Evolutionary conservation across 2,113 vertebrate species (phyloP), one percentile per base, ranked within the genome.

Genomic region (Clarias magur): DNA sequence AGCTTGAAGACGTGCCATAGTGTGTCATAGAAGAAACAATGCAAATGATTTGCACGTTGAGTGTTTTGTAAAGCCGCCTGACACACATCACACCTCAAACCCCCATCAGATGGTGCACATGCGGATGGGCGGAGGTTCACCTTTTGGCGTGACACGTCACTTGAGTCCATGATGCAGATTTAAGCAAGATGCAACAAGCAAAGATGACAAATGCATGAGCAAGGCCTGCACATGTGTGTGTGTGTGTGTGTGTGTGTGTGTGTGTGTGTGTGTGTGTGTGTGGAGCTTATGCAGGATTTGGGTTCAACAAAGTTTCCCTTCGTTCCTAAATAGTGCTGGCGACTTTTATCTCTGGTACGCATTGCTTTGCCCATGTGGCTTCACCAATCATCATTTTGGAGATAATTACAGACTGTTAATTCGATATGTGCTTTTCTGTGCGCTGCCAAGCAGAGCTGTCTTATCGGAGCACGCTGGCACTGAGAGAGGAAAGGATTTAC

Each of bases 381-480:
- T 88, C 86, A 86, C 85, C 86, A 90, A 86, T 85, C 83, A 86
- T 90, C 65, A 21, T 88, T 86, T 88, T 56, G 63, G 78, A 88
- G 86, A 90, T 90, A 90, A 90, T 90, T 90, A 86, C 84, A 73
- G 65, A 88, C 86, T 56, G 84, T 82, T 90, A 83, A 88, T 88
- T 88, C 48, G 80, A 90, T 83, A 86, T 90, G 84, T 80, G 79
- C 75, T 83, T 80, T 53, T 81, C 80, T 68, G 80, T 75, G 72
- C 27, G 53, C 86, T 76, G 86, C 86, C 84, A 86, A 85, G 60
- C 86, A 83, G 72, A 83, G 86, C 62, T 78, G 80, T 67, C 89
- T 88, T 90, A 88, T 90, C 86, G 27, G 67, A 78, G 73, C 34
- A 30, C 54, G 60, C 79, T 62, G 84, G 72, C 60, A 84, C 72